Base-by-base conservation (phyloP, 1,140 invertebrate genomes). In the Sogatella furcifera region DNA sequence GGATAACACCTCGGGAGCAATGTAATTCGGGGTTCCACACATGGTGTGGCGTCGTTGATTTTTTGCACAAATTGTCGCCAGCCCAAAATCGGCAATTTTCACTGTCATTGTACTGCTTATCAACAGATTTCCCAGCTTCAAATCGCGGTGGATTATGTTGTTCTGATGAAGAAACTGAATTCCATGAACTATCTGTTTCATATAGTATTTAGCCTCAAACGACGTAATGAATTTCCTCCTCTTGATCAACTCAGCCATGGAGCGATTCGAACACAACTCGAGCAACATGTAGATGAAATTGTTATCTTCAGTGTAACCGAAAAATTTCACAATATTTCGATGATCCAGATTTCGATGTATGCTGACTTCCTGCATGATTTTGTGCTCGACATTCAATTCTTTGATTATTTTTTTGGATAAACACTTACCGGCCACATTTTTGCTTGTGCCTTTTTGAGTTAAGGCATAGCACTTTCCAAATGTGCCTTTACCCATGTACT, bases 61-160 rank as follows among this genome's bases (percentile, higher is more conserved):
- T 6, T 24, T 14, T 52, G 22, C 21, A 21, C 44, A 41, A 21
- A 59, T 56, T 38, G 34, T 28, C 5, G 86, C 87, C 19, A 89
- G 70, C 9, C 86, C 86, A 73, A 89, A 89, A 69, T 89, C 86
- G 28, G 85, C 86, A 62, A 89, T 82, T 72, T 89, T 89, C 9
- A 88, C 75, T 55, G 81, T 77, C 80, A 89, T 84, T 34, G 82
- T 76, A 57, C 84, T 81, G 64, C 84, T 84, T 13, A 89, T 74
- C 68, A 89, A 86, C 69, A 89, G 78, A 69, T 89, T 89, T 17
- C 85, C 85, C 0, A 88, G 76, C 69, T 89, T 89, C 24, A 89
- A 73, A 73, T 89, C 86, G 19, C 86, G 74, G 69, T 89, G 86
- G 43, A 89, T 85, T 14, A 89, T 80, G 62, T 79, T 79, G 57